These are phyloP conservation scores for Tamias sibiricus DNA, from an alignment of 2,113 vertebrate species.

Conservation along the genomic window DNA sequence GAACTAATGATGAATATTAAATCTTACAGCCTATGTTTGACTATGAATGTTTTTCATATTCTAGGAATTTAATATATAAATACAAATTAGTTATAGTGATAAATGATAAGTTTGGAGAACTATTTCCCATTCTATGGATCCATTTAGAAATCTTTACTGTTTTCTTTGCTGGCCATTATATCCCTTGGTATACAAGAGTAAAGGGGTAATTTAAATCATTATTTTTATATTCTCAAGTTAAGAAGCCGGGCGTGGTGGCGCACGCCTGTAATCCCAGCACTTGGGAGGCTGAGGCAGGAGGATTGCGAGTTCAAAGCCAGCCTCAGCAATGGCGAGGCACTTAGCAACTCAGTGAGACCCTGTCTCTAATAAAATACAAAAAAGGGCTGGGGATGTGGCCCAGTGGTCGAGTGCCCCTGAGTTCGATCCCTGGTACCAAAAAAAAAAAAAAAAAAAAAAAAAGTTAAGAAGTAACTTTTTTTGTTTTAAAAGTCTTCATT, in stretches of 20 bases:
- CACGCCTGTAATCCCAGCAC: too few relatives aligned
- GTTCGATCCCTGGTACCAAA: too few relatives aligned
- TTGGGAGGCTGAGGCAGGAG: too few relatives aligned
- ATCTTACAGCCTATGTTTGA: slow-evolving; percentile 30
- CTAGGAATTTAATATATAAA: slow-evolving; percentile 14
- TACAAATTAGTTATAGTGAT: not conserved
- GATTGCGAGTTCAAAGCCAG: too few relatives aligned
- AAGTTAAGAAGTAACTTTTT: not conserved
- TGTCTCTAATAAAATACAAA: too few relatives aligned
- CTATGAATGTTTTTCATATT: slow-evolving; percentile 49
- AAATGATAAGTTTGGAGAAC: slow-evolving; percentile 39
- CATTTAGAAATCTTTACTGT: not conserved
- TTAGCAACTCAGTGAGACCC: too few relatives aligned
- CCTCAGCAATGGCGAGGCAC: too few relatives aligned
- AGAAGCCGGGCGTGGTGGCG: too few relatives aligned
- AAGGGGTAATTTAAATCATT: slow-evolving; percentile 32
- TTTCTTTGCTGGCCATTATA: slow-evolving; percentile 13
- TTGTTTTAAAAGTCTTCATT: slow-evolving; percentile 17
- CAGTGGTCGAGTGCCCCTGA: too few relatives aligned
- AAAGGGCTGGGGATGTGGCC: too few relatives aligned
- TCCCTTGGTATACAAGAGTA: not conserved
- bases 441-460: too few relatives aligned
- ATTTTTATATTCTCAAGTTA: slow-evolving; percentile 29
- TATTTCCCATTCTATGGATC: not conserved
- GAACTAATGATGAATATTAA: not conserved